Evolutionary conservation across 2,888 invertebrate species (phyloP), one percentile per base, ranked within the genome.

Genomic region (Antheraea yamamai): DNA sequence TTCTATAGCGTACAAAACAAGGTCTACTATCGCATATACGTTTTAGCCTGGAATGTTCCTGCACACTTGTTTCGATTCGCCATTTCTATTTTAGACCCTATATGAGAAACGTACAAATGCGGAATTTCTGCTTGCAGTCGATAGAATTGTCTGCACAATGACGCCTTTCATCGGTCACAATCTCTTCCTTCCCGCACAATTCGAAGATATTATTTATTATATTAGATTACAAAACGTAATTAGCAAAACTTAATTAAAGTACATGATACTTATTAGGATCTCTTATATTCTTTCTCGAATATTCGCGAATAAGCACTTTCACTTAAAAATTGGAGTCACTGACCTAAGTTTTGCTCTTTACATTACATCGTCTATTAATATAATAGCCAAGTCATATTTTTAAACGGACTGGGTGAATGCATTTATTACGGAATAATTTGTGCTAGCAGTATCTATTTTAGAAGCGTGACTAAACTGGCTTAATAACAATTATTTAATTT

Each of bases 51-150:
- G 80, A 79, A 81, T 81, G 77, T 86, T 86, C 70, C n/a, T 23
- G 35, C 20, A 74, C 75, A 74, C 77, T 78, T 74, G 76, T 74
- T 79, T 78, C 76, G 80, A 72, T 77, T 79, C 76, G 80, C 78
- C 81, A 86, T 89, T 88, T 88, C 83, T 85, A 83, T 88, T 87
- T 83, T 84, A 83, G 85, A 80, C 78, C 80, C 75, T 77, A 80
- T 78, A 80, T 81, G 82, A 81, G 81, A 81, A 80, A 83, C 39
- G 7, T 70, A 39, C 39, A 39, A 39, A 10, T 20, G 70, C 39
- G 39, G 70, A 35, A 70, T 39, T 70, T 39, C 70, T 70, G 39
- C n/a, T 70, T 68, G 30, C 8, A 35, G 26, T 35, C 2, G 30
- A 35, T 35, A 68, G 16, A n/a, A 68, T 61, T 23, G 61, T 61